phyloP scores from a whole-genome alignment of 2,888 invertebrate species.

The Drosophila algonquin region DNA sequence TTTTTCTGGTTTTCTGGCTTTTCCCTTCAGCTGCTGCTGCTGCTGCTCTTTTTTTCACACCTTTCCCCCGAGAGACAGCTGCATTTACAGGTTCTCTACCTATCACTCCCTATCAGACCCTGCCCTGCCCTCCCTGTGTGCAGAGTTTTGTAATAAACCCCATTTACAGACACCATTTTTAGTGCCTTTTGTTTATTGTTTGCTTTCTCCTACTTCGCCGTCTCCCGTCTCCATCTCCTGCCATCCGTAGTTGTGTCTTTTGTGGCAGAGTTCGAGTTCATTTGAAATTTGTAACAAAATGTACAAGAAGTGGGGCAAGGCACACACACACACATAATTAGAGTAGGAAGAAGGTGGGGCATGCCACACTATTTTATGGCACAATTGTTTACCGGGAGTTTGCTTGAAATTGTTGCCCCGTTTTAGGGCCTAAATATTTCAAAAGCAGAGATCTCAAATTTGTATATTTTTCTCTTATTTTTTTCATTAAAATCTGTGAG shows the following conservation, averaged over 20 bases:
- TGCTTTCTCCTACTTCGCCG: constrained; percentile 24
- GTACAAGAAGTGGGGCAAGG: constrained; percentile 20
- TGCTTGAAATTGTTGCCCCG: neutral
- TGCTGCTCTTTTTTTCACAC: constrained; percentile 31
- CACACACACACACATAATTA: constrained; percentile 35
- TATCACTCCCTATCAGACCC: neutral
- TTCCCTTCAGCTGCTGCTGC: neutral
- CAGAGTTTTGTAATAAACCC: constrained; percentile 65
- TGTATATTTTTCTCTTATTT: constrained; percentile 11
- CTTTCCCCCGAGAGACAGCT: constrained; percentile 52
- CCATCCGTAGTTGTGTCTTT: constrained; percentile 8
- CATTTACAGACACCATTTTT: constrained; percentile 58
- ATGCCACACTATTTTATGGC: constrained; percentile 16
- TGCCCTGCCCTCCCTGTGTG: neutral
- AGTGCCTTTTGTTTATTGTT: constrained; percentile 45
- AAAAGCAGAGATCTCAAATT: constrained; percentile 12
- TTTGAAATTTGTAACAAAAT: constrained; percentile 53
- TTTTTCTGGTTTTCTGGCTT: neutral
- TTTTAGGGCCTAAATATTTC: constrained; percentile 43
- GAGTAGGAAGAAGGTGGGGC: constrained; percentile 27
- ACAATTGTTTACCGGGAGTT: constrained; percentile 24
- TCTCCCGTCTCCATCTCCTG: neutral
- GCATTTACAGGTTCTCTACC: constrained; percentile 39
- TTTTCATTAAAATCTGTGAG: neutral
- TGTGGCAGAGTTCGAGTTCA: constrained; percentile 53